phyloP scores from a whole-genome alignment of 2,888 invertebrate genomes.

The Tethea ocularis region DNA sequence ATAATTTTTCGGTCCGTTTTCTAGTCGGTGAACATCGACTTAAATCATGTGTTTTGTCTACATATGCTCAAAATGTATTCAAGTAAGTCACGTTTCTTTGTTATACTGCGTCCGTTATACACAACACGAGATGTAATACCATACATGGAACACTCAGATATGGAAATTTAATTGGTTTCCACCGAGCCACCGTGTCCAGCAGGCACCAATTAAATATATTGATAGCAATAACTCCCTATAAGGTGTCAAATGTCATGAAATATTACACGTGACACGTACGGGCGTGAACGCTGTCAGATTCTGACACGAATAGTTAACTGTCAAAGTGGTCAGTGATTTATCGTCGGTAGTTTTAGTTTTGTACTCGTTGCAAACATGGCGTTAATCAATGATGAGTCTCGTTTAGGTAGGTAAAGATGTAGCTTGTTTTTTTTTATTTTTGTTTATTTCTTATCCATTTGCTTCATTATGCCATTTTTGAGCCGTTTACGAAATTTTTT shows the following conservation, averaged over 20 bases:
- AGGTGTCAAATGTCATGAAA: conserved; percentile 42
- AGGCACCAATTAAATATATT: conserved; percentile 60
- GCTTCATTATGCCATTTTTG: too few relatives aligned
- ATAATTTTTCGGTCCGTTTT: too few relatives aligned
- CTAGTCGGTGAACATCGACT: too few relatives aligned
- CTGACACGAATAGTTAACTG: conserved; percentile 19
- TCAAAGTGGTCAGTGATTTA: conserved; percentile 4
- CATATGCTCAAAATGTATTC: neutral
- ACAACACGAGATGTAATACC: conserved; percentile 29
- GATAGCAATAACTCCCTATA: conserved; percentile 58
- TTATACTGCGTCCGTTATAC: conserved; percentile 15
- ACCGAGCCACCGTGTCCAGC: conserved; percentile 25
- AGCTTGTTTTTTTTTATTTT: too few relatives aligned
- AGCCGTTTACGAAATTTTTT: too few relatives aligned
- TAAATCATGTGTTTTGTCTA: neutral
- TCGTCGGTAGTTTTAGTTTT: neutral
- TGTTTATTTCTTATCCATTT: too few relatives aligned
- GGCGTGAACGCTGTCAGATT: conserved; percentile 38
- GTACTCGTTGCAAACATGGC: neutral
- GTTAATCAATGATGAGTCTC: neutral
- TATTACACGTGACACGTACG: conserved; percentile 37
- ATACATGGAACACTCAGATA: conserved; percentile 45
- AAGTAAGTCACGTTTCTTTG: conserved; percentile 25
- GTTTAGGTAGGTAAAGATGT: neutral
- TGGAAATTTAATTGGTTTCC: conserved; percentile 51